These are phyloP conservation scores for Bellardia bayeri DNA, from an alignment of 2,888 invertebrate genomes.

Conservation along the genomic window DNA sequence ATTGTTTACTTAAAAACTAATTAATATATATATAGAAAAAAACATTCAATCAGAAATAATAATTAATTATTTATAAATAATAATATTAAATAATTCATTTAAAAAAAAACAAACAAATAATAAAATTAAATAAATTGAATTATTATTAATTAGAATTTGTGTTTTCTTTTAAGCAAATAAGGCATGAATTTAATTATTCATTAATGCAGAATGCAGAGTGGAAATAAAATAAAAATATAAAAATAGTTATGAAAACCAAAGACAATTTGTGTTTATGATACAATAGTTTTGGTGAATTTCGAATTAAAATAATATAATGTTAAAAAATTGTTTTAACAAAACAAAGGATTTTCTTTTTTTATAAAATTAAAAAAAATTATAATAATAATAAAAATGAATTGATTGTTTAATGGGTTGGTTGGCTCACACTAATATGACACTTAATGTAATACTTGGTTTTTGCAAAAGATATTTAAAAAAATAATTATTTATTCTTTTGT, in stretches of 20 bases:
- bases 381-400: slow-evolving; percentile 29
- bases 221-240: not conserved
- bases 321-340: slow-evolving; percentile 20
- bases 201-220: slow-evolving; percentile 14
- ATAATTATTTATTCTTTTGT: slow-evolving; percentile 25
- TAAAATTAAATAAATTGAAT: slow-evolving; percentile 28
- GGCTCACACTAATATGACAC: slow-evolving; percentile 82
- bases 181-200: slow-evolving; percentile 27
- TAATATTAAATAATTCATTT: slow-evolving; percentile 58
- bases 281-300: slow-evolving; percentile 27
- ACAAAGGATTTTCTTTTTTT: slow-evolving; percentile 31
- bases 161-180: slow-evolving; percentile 33
- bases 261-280: slow-evolving; percentile 9
- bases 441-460: slow-evolving; percentile 82
- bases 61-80: slow-evolving; percentile 71
- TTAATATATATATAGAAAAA: slow-evolving; percentile 62
- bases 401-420: slow-evolving; percentile 60
- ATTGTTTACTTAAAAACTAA: slow-evolving; percentile 65
- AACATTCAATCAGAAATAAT: slow-evolving; percentile 53
- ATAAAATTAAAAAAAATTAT: slow-evolving; percentile 41
- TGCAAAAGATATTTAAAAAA: slow-evolving; percentile 29
- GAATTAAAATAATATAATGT: not conserved
- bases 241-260: not conserved
- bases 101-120: slow-evolving; percentile 28
- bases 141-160: slow-evolving; percentile 19